Conservation (phyloP, 1,140 invertebrate genomes). For the Drosophila malerkotliana region DNA sequence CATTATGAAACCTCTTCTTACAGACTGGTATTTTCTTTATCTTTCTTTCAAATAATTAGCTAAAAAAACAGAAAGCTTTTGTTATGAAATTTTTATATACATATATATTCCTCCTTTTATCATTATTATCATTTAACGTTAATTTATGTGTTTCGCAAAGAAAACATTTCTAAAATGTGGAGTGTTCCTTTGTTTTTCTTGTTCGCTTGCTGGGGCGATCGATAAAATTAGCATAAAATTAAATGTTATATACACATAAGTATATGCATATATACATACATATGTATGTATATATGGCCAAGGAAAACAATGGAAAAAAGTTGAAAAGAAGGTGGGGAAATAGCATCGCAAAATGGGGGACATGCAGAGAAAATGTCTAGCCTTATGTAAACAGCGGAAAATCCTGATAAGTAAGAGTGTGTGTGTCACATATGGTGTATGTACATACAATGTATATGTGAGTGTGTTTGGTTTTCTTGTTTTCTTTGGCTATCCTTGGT, state of each 20-base stretch:
- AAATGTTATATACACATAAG: constrained; percentile 49
- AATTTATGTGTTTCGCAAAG: constrained; percentile 11
- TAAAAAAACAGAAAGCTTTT: neutral
- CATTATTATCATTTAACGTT: neutral
- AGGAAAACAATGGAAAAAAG: constrained; percentile 62
- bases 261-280: neutral
- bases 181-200: constrained; percentile 33
- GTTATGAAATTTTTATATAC: neutral
- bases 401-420: neutral
- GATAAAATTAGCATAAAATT: constrained; percentile 78
- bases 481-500: neutral
- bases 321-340: constrained; percentile 3
- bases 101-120: neutral
- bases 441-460: neutral
- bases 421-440: constrained; percentile 3
- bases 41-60: too few species aligned
- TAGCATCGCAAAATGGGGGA: constrained; percentile 4
- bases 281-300: constrained; percentile 9
- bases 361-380: constrained; percentile 49
- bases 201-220: constrained; percentile 42
- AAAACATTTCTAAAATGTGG: constrained; percentile 2
- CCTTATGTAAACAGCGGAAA: constrained; percentile 57
- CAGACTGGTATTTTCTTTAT: too few species aligned
- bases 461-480: neutral
- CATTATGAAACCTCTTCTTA: too few species aligned